Percentiles rank a stretch among this genome's conserved stretches.
Evolutionary conservation across 2,113 vertebrate genomes (phyloP).

Genomic region (Nothoprocta pentlandii): DNA sequence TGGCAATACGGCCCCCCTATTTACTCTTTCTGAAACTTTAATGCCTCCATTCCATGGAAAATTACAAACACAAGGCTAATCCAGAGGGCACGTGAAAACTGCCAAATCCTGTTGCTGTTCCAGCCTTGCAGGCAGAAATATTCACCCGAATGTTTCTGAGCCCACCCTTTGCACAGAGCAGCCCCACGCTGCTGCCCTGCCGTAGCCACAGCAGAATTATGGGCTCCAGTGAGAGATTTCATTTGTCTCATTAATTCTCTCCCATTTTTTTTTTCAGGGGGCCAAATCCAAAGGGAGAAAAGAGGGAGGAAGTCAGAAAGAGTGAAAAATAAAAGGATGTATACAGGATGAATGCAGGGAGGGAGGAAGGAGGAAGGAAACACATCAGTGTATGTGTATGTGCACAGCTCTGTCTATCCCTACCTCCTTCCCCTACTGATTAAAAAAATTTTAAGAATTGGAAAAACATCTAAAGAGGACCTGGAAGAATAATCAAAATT

Average conservation of each 20-base stretch:
- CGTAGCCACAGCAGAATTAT: background rate
- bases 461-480: background rate
- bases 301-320: background rate
- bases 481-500: background rate
- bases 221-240: background rate
- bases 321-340: background rate
- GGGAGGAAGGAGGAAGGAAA: background rate
- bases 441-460: background rate
- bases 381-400: background rate
- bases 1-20: background rate
- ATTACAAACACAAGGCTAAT: background rate
- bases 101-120: background rate
- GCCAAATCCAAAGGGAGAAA: background rate
- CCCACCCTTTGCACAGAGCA: background rate
- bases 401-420: background rate
- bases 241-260: background rate
- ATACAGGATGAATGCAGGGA: background rate
- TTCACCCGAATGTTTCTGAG: too few relatives aligned
- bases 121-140: background rate
- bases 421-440: background rate
- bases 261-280: background rate
- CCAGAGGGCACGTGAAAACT: background rate
- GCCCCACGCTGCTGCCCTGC: background rate
- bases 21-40: background rate
- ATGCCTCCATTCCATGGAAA: background rate